phyloP scores from a whole-genome alignment of 2,113 vertebrate genomes.

The Hippocampus mohnikei region DNA sequence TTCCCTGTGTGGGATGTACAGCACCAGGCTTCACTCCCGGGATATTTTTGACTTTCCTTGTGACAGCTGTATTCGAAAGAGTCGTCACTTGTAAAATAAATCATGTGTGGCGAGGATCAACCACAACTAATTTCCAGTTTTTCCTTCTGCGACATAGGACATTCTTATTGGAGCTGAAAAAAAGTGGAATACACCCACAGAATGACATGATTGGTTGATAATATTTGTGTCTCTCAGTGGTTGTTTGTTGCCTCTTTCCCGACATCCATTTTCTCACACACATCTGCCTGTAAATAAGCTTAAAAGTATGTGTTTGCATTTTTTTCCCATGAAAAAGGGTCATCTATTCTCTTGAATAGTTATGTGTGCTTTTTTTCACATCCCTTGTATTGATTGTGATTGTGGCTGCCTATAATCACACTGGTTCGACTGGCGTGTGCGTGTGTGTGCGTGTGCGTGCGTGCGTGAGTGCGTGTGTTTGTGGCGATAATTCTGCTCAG shows the following conservation, averaged over 20 bases:
- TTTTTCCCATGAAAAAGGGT: conserved; percentile 12
- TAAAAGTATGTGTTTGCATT: conserved; percentile 19
- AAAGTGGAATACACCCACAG: conserved; percentile 19
- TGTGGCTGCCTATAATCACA: conserved; percentile 22
- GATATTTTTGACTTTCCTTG: conserved; percentile 39
- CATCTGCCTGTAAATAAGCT: conserved; percentile 50
- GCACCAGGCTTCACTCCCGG: conserved; percentile 35
- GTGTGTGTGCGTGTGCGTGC: conserved; percentile 3
- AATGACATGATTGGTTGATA: conserved; percentile 50
- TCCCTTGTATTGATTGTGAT: conserved; percentile 21
- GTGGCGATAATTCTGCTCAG: conserved; percentile 67
- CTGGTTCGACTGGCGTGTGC: conserved; percentile 25
- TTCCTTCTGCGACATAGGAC: conserved; percentile 69
- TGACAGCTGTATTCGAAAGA: conserved; percentile 30
- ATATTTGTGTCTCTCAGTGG: conserved; percentile 22
- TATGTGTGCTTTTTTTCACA: conserved; percentile 10
- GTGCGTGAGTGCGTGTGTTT: conserved; percentile 26
- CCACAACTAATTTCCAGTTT: conserved; percentile 72
- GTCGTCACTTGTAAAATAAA: conserved; percentile 45
- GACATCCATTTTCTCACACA: conserved; percentile 55
- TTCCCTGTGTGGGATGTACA: conserved; percentile 48
- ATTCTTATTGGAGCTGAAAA: conserved; percentile 65
- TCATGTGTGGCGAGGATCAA: conserved; percentile 23
- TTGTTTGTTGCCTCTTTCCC: conserved; percentile 37
- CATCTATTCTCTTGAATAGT: conserved; percentile 16